These are phyloP conservation scores for Perdita meconis DNA, from an alignment of 2,888 invertebrate species.

Conservation along the genomic window DNA sequence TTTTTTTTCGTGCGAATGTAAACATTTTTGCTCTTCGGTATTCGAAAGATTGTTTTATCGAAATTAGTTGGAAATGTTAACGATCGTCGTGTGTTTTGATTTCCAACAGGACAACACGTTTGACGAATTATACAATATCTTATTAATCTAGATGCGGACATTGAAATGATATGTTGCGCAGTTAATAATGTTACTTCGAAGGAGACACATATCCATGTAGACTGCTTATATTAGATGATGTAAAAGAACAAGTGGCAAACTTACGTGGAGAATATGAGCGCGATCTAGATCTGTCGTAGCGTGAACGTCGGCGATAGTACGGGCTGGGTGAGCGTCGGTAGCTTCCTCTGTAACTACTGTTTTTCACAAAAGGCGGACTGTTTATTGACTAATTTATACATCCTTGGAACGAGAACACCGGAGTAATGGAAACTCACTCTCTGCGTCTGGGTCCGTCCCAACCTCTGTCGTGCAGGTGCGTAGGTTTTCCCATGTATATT, in stretches of 20 bases:
- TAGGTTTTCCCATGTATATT: constrained; percentile 97
- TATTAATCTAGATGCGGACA: constrained; percentile 21
- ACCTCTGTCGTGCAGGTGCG: constrained; percentile 82
- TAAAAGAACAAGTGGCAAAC: constrained; percentile 81
- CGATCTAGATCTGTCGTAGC: constrained; percentile 91
- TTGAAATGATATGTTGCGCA: constrained; percentile 15
- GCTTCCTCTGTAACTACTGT: constrained; percentile 86
- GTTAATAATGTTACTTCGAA: constrained; percentile 52
- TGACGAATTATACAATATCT: constrained; percentile 62
- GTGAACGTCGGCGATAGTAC: constrained; percentile 88
- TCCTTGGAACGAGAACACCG: not conserved
- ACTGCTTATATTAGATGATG: constrained; percentile 74
- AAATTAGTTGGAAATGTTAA: constrained; percentile 1
- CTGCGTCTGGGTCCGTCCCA: constrained; percentile 82
- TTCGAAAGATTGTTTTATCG: constrained; percentile 10
- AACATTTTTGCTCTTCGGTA: too few relatives aligned
- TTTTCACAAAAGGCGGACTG: constrained; percentile 57
- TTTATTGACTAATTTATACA: not conserved
- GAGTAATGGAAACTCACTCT: constrained; percentile 86
- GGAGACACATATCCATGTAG: constrained; percentile 76
- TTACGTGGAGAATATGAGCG: constrained; percentile 93
- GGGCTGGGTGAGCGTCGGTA: constrained; percentile 90
- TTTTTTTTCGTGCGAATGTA: too few relatives aligned
- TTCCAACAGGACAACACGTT: not conserved
- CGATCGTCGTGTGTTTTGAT: not conserved